These are phyloP conservation scores for Metellina segmentata DNA, from an alignment of 2,888 invertebrate genomes.

Conservation along the genomic window DNA sequence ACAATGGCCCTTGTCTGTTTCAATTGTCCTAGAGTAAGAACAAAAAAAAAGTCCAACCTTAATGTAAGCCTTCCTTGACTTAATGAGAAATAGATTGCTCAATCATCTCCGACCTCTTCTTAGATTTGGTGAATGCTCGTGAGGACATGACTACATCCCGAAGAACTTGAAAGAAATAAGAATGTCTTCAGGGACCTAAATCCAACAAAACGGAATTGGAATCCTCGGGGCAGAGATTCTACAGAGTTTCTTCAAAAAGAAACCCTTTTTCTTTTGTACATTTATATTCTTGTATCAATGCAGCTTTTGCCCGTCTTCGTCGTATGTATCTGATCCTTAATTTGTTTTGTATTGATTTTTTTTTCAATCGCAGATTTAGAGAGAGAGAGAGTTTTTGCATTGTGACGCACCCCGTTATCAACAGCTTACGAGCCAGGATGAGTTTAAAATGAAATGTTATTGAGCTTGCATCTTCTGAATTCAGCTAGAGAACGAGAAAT, in stretches of 20 bases:
- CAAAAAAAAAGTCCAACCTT: neutral
- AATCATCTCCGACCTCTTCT: slow-evolving; percentile 20
- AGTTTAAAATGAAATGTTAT: neutral
- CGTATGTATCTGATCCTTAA: neutral
- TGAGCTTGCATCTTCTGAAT: neutral
- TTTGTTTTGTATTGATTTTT: neutral
- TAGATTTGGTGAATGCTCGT: slow-evolving; percentile 36
- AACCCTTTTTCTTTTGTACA: neutral
- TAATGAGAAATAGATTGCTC: slow-evolving; percentile 59
- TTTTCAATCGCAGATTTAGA: neutral
- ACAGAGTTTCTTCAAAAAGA: neutral
- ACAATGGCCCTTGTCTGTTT: slow-evolving; percentile 5
- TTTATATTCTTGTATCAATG: neutral
- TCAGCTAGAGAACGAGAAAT: neutral
- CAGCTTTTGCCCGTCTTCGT: neutral
- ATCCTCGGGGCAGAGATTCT: neutral
- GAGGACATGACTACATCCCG: neutral
- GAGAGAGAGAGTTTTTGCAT: too few species aligned
- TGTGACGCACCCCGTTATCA: too few species aligned
- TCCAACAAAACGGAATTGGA: slow-evolving; percentile 2
- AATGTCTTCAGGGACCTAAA: slow-evolving; percentile 6
- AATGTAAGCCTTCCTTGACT: slow-evolving; percentile 20
- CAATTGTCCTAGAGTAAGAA: neutral
- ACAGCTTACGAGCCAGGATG: too few species aligned
- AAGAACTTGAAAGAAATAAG: neutral